These are phyloP conservation scores for Avahi laniger DNA, from an alignment of 2,797 vertebrate species.

Conservation along the genomic window DNA sequence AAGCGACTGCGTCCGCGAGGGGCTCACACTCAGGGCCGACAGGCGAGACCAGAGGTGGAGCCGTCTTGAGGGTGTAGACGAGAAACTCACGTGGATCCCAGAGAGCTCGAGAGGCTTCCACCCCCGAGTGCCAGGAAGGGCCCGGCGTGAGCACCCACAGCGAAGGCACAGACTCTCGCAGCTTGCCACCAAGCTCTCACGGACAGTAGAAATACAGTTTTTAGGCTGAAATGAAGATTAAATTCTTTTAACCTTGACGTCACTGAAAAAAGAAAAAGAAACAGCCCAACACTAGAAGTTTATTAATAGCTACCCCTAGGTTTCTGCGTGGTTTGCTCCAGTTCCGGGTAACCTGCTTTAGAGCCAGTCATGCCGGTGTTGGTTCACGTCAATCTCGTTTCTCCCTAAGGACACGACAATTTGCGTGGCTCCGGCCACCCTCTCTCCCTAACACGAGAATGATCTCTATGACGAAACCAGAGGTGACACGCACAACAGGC, in stretches of 20 bases:
- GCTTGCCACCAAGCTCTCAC: neutral
- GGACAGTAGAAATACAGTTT: no score
- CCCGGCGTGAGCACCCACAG: accelerated
- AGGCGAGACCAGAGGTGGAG: neutral
- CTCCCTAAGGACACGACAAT: accelerated
- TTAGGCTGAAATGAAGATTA: neutral
- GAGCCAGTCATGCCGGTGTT: neutral
- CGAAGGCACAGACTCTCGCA: accelerated
- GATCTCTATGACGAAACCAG: accelerated
- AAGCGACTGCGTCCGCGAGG: neutral
- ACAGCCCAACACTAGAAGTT: no score
- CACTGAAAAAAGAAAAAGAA: neutral
- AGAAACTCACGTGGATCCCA: accelerated
- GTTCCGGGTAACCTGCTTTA: neutral
- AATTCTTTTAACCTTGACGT: neutral
- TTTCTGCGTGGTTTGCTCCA: no score
- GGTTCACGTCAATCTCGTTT: accelerated
- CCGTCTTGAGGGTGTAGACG: neutral
- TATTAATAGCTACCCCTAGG: no score
- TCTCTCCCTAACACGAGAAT: no score
- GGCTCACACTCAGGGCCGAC: neutral
- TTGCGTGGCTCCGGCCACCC: accelerated
- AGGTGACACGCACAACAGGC: no score
- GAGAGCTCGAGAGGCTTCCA: neutral
- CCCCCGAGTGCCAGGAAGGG: neutral